These are phyloP conservation scores for Ladona fulva DNA, from an alignment of 1,140 invertebrate genomes.

Conservation along the genomic window DNA sequence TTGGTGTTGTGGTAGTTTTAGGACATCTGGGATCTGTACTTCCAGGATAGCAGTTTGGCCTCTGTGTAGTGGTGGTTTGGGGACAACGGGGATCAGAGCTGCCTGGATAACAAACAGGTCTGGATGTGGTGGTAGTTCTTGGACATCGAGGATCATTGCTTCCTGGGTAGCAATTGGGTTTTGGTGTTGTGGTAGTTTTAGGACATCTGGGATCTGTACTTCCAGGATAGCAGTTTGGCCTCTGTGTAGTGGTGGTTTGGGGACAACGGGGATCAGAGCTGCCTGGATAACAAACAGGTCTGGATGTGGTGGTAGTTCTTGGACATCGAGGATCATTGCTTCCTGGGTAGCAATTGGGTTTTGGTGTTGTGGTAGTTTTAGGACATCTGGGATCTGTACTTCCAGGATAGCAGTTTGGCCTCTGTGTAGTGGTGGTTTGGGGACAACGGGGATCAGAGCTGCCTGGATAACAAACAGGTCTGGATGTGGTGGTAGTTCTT, in stretches of 20 bases:
- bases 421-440: constrained; percentile 20
- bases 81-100: constrained; percentile 32
- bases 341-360: constrained; percentile 30
- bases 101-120: constrained; percentile 30
- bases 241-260: constrained; percentile 23
- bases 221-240: constrained; percentile 29
- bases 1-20: constrained; percentile 22
- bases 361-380: constrained; percentile 22
- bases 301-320: constrained; percentile 10
- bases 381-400: constrained; percentile 35
- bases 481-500: constrained; percentile 22
- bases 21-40: constrained; percentile 25
- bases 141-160: constrained; percentile 31
- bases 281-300: constrained; percentile 23
- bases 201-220: constrained; percentile 32
- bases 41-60: constrained; percentile 17
- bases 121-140: constrained; percentile 27
- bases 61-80: no score
- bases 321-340: constrained; percentile 28
- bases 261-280: constrained; percentile 28
- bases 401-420: constrained; percentile 24
- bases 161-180: constrained; percentile 29
- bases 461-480: constrained; percentile 32
- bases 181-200: constrained; percentile 16
- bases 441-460: constrained; percentile 33